Evolutionary conservation across 2,113 vertebrate genomes (phyloP), one percentile per base, ranked within the genome.

Genomic region (Cephalopholis sonnerati): DNA sequence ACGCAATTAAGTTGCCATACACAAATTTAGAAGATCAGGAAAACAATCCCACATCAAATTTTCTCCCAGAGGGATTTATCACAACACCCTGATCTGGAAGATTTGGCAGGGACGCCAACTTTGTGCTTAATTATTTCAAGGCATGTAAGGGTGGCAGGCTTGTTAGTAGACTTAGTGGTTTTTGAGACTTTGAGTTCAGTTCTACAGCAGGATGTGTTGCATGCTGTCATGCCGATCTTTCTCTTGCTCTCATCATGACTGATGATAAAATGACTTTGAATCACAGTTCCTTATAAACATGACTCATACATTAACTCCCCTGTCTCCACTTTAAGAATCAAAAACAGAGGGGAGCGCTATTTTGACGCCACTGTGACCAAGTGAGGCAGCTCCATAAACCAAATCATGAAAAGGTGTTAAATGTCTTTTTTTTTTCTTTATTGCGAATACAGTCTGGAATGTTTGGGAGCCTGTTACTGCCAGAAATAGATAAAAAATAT

Each of bases 21-120:
- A 82, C 89, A 86, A 54, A 89, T 92, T 88, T 92, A 87, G 84
- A 77, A 83, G 82, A 85, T 90, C 84, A 73, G 82, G 82, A 82
- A 70, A 86, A 78, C 58, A 85, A 89, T 84, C 81, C 91, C 84
- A 91, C 89, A 90, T 89, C 65, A 89, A 81, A 53, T 81, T 87
- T 86, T 81, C 69, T 88, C 63, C 69, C 36, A 63, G 63, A 68
- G 66, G 72, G 71, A 77, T 91, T 84, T 59, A 83, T 90, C 74
- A 64, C 81, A 79, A 80, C 81, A 65, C 64, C 29, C 77, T 61
- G 76, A 83, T 85, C 77, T 72, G 84, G 64, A 61, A 66, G 78
- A 75, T 81, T 70, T 77, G 69, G 73, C 75, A 25, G 51, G 9
- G 66, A 72, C 25, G 9, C 63, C 41, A 55, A 78, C 54, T 85